Evolutionary conservation across 2,797 vertebrate genomes (phyloP).

Genomic region (Spheniscus humboldti): DNA sequence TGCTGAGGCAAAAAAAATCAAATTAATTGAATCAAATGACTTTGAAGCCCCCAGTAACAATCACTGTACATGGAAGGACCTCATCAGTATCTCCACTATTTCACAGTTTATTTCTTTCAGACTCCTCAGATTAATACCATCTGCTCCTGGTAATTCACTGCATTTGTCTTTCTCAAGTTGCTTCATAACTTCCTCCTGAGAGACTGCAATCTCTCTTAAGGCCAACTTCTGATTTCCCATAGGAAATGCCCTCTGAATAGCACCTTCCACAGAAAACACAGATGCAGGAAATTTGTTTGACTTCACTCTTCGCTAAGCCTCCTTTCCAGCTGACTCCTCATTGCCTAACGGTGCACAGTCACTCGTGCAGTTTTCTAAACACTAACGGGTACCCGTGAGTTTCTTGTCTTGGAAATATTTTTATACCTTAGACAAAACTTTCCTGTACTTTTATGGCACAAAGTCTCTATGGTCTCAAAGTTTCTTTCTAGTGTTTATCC

Average conservation of each 20-base stretch:
- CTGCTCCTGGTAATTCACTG: conserved; percentile 70
- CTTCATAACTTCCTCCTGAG: conserved; percentile 66
- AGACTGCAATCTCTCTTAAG: conserved; percentile 64
- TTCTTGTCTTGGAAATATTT: background rate
- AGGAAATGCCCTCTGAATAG: conserved; percentile 58
- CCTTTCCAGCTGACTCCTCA: background rate
- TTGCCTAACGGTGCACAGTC: background rate
- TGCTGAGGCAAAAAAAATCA: background rate
- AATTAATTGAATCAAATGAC: background rate
- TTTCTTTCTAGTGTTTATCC: background rate
- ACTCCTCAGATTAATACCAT: conserved; percentile 70
- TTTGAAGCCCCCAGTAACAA: conserved; percentile 20
- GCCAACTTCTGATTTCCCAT: conserved; percentile 52
- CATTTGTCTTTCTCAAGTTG: conserved; percentile 68
- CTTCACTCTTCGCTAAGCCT: background rate
- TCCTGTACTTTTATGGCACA: background rate
- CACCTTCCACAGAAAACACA: background rate
- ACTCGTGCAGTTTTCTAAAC: background rate
- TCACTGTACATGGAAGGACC: background rate
- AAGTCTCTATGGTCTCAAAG: background rate
- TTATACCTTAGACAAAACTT: background rate
- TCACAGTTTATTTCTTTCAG: conserved; percentile 65
- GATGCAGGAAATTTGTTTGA: conserved; percentile 26
- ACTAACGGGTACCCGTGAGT: background rate
- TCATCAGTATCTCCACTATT: conserved; percentile 18